Evolutionary conservation across 2,113 vertebrate genomes (phyloP), one percentile per base, ranked within the genome.

Genomic region (Erinaceus europaeus): DNA sequence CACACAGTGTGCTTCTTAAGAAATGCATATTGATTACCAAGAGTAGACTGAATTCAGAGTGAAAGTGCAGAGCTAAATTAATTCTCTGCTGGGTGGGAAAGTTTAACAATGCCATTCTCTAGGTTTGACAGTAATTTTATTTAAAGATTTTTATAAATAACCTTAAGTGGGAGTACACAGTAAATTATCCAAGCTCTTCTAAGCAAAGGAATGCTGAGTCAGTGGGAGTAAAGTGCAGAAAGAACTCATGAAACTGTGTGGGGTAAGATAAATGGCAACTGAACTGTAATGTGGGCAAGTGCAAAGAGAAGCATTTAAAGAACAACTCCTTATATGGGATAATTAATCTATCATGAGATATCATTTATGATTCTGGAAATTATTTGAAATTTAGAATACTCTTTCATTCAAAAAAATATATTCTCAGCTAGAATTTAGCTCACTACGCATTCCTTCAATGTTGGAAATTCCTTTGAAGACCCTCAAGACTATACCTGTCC

Each of bases 61-160:
- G 65, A 72, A 82, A 46, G 78, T 77, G 71, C 42, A 89, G 23
- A 90, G 53, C 44, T 84, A 71, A 92, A 94, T 89, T 82, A 84
- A 69, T 82, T 81, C 69, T 78, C 44, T 61, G 40, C 74, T 61
- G 44, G 64, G 42, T 61, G 20, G 78, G 61, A 64, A 88, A 78
- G 44, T 89, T 90, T 89, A 94, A 77, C 42, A 50, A 87, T 87
- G 89, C 89, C 87, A 94, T 91, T 93, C 44, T 10, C 18, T 9
- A 42, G 48, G 38, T 76, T 92, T 94, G 90, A 92, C 89, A 93
- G 94, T 82, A 34, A 94, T 93, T 86, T 94, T 89, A 94, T 94
- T 94, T 94, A 90, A 94, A 85, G 89, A 82, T 61, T 93, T 88
- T 94, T 94, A 95, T 92, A 94, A 94, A 93, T 95, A 95, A 92